Evolutionary conservation across 2,113 vertebrate species (phyloP).

Genomic region (Pedetes capensis): DNA sequence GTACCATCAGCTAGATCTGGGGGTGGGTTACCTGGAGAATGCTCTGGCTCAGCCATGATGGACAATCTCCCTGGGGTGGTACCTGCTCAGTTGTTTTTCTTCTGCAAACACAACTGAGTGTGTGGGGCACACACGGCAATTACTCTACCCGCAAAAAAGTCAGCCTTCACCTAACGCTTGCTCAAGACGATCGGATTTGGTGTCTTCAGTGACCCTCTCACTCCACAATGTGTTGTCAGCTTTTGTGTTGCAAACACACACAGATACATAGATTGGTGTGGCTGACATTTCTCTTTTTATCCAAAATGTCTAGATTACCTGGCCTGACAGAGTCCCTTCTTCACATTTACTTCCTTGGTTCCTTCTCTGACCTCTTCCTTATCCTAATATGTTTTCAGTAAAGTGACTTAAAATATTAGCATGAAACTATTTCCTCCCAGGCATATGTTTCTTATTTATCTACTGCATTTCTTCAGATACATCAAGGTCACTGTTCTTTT

Average conservation of each 20-base stretch:
- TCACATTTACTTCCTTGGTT: not conserved
- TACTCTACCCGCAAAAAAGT: not conserved
- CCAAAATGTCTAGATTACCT: not conserved
- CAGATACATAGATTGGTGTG: fast-evolving
- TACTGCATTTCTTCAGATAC: constrained; percentile 60
- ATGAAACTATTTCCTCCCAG: constrained; percentile 7
- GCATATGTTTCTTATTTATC: constrained; percentile 68
- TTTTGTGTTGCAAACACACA: not conserved
- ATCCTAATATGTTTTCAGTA: constrained; percentile 35
- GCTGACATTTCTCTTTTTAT: not conserved
- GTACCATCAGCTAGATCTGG: fast-evolving
- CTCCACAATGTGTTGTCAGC: fast-evolving
- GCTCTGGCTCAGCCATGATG: not conserved
- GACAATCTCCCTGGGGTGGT: too few relatives aligned
- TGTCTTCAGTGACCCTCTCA: not conserved
- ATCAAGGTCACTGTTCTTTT: constrained; percentile 73
- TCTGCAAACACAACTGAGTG: not conserved
- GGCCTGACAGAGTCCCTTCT: not conserved
- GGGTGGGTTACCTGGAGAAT: not conserved
- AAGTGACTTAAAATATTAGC: constrained; percentile 34
- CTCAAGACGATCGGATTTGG: not conserved
- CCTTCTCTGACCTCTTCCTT: not conserved
- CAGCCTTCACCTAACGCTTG: not conserved
- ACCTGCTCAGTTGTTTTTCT: not conserved
- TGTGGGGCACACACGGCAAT: not conserved